Conservation (phyloP, 2,797 vertebrate species). For the Pristis pectinata region DNA sequence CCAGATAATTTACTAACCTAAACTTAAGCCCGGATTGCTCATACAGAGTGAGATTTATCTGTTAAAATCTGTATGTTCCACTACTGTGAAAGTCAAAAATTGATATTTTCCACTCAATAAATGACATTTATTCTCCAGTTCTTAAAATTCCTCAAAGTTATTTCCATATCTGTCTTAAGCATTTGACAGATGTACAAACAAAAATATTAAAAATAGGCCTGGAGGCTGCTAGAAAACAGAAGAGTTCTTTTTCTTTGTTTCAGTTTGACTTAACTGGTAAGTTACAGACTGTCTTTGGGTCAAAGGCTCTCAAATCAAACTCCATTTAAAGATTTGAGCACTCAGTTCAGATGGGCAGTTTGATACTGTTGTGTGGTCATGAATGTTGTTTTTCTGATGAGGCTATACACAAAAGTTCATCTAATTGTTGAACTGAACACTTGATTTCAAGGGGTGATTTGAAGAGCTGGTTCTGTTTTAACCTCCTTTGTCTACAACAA, state of each 20-base stretch:
- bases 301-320: background rate
- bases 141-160: background rate
- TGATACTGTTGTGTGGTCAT: background rate
- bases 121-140: background rate
- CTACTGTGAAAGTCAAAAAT: background rate
- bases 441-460: background rate
- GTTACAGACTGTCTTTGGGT: background rate
- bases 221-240: background rate
- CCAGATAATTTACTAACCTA: background rate
- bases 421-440: background rate
- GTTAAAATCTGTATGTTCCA: background rate
- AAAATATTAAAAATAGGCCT: background rate
- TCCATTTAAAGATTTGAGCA: background rate
- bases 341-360: background rate
- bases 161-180: background rate
- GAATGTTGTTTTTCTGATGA: background rate
- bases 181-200: background rate
- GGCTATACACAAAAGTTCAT: background rate
- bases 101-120: background rate
- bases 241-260: background rate
- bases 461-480: background rate
- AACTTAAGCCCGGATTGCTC: background rate
- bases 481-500: background rate
- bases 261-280: background rate
- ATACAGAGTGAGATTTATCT: background rate